Evolutionary conservation across 2,113 vertebrate species (phyloP).

Genomic region (Ceyx cyanopectus): DNA sequence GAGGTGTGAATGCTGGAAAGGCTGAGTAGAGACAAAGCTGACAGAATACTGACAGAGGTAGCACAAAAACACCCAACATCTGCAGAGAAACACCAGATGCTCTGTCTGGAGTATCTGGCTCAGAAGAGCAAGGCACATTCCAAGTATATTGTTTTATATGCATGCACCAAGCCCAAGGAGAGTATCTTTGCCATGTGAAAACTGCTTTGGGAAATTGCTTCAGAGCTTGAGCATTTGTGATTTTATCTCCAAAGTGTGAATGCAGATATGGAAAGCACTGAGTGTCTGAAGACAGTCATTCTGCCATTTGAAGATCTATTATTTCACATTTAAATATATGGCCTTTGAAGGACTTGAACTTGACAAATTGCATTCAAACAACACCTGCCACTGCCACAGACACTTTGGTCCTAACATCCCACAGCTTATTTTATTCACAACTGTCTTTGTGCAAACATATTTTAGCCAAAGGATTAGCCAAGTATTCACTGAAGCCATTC

Average conservation of each 20-base stretch:
- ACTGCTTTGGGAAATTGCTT: neutral
- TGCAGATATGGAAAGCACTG: neutral
- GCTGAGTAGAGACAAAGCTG: neutral
- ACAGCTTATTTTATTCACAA: neutral
- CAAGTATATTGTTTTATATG: fast-evolving
- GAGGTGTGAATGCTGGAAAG: neutral
- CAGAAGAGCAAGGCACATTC: neutral
- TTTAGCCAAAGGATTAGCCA: neutral
- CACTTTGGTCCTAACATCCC: neutral
- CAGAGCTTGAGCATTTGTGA: neutral
- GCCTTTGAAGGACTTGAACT: neutral
- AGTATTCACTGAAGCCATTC: neutral
- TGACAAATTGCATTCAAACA: neutral
- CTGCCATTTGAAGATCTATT: neutral
- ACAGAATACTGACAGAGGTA: neutral
- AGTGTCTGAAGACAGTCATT: neutral
- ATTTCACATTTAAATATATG: neutral
- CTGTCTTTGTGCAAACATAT: neutral
- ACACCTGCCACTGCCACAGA: neutral
- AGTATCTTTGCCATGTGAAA: neutral
- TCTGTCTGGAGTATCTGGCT: neutral
- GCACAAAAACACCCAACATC: neutral
- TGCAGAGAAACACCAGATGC: neutral
- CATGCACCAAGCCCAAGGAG: neutral
- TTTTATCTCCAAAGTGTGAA: neutral